Evolutionary conservation across 2,888 invertebrate species (phyloP).

Genomic region (Sinelater perroti): DNA sequence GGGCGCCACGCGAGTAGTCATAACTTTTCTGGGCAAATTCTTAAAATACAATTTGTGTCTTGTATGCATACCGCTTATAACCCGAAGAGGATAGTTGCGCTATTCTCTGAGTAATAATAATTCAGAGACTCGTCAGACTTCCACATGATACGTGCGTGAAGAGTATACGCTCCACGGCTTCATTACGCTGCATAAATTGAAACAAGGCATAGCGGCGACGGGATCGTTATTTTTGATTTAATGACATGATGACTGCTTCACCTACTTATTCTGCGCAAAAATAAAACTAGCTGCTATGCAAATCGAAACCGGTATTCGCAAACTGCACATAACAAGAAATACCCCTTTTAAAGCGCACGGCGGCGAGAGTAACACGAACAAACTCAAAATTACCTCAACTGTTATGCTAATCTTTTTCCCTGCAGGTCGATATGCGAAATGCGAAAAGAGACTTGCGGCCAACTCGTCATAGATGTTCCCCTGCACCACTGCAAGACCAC

Average conservation of each 20-base stretch:
- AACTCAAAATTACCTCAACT: slow-evolving; percentile 14
- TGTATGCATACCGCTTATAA: too few relatives aligned
- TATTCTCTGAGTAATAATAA: too few relatives aligned
- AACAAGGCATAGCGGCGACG: slow-evolving; percentile 5
- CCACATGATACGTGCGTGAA: too few relatives aligned
- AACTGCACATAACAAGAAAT: slow-evolving; percentile 16
- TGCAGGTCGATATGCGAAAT: slow-evolving; percentile 84
- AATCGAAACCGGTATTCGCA: slow-evolving; percentile 18
- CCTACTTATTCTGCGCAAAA: slow-evolving; percentile 18
- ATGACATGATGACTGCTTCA: slow-evolving; percentile 22
- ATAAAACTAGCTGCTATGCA: slow-evolving; percentile 14
- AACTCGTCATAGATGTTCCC: slow-evolving; percentile 84
- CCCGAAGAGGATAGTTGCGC: too few relatives aligned
- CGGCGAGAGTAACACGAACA: slow-evolving; percentile 7
- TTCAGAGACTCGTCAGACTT: too few relatives aligned
- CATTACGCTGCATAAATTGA: slow-evolving; percentile 10
- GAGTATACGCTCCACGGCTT: slow-evolving; percentile 11
- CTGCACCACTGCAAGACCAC: slow-evolving; percentile 86
- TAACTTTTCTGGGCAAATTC: too few relatives aligned
- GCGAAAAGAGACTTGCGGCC: slow-evolving; percentile 82
- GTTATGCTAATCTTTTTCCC: slow-evolving; percentile 18
- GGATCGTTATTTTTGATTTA: slow-evolving; percentile 20
- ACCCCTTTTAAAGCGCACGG: slow-evolving; percentile 2
- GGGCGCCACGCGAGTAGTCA: too few relatives aligned
- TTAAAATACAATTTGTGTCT: too few relatives aligned